Conservation (phyloP, 1,140 invertebrate genomes). For the Pseudomyrmex gracilis region DNA sequence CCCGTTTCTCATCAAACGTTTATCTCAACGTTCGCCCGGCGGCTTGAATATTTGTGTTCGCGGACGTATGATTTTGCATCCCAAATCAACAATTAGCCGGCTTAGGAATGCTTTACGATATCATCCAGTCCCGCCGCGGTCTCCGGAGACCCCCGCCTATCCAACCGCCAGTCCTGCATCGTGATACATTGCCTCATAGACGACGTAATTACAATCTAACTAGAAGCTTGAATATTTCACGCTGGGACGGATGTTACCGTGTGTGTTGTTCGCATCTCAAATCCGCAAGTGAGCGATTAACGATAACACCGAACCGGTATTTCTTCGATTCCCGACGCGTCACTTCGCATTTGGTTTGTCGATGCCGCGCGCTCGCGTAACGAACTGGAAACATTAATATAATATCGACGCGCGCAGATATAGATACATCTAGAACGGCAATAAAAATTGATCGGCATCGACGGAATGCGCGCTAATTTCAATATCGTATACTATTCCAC, state of each 20-base stretch:
- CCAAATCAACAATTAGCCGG: constrained; percentile 64
- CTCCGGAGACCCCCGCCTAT: constrained; percentile 50
- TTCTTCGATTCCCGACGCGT: constrained; percentile 26
- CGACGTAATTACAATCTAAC: constrained; percentile 67
- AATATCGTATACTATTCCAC: constrained; percentile 30
- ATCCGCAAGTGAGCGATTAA: constrained; percentile 43
- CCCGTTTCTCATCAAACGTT: constrained; percentile 51
- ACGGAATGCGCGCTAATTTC: constrained; percentile 42
- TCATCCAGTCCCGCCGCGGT: constrained; percentile 13
- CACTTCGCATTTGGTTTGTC: constrained; percentile 31
- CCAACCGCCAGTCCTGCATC: constrained; percentile 40
- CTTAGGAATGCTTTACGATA: constrained; percentile 55
- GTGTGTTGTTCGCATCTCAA: constrained; percentile 15
- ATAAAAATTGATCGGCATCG: constrained; percentile 39
- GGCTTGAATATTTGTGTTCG: constrained; percentile 61
- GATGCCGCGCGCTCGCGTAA: constrained; percentile 12
- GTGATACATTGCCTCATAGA: constrained; percentile 61
- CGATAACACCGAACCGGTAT: constrained; percentile 38
- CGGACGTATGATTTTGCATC: constrained; percentile 54
- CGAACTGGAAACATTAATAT: constrained; percentile 60
- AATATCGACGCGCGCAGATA: constrained; percentile 16
- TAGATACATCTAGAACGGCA: constrained; percentile 14
- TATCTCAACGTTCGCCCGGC: constrained; percentile 43
- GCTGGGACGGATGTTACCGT: constrained; percentile 21
- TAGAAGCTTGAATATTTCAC: constrained; percentile 64